Evolutionary conservation across 1,140 invertebrate genomes (phyloP), one percentile per base, ranked within the genome.

Genomic region (Panagrolaimus sp.): DNA sequence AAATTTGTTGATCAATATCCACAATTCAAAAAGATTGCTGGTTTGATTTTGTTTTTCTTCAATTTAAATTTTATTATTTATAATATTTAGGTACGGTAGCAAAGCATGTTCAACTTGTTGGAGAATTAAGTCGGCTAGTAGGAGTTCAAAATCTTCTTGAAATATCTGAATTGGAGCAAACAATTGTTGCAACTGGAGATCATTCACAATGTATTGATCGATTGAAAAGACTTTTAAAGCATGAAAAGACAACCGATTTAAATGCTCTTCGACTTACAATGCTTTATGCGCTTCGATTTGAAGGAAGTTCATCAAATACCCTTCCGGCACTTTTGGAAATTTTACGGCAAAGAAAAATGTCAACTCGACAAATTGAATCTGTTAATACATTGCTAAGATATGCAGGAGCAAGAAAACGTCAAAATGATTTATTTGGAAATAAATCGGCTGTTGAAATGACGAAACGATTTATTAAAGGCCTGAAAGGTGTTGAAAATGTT

Each of bases 1-100:
- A 90, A 90, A 77, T 99, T 99, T 86, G 91, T 98, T 12, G 96
- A 98, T 83, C 91, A 91, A 15, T 99, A 98, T 88, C 96, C 96
- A 0, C 89, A 97, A 75, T 98, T 98, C 83, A 97, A 96, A 87
- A 98, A 98, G 89, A 93, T 98, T 89, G 96, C 93, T 0, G 95
- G 95, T 26, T 45, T 43, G 47, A 24, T 44, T 47, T 43, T 5
- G 28, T 45, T 24, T 4, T 14, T 17, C 17, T 38, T 72, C 6
- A 28, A 12, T 2, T 67, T 47, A 44, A 32, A 12, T 76, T 38
- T n/a, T 21, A 4, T 17, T 38, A 44, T 43, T 1, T 15, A 14
- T 46, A 26, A 12, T 24, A 7, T 69, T 70, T 28, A 80, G 80
- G 80, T 15, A 96, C 94, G 4, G 94, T 98, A 12, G 90, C 92